Base-by-base conservation (phyloP, 1,140 invertebrate species). In the Zaprionus taronus region DNA sequence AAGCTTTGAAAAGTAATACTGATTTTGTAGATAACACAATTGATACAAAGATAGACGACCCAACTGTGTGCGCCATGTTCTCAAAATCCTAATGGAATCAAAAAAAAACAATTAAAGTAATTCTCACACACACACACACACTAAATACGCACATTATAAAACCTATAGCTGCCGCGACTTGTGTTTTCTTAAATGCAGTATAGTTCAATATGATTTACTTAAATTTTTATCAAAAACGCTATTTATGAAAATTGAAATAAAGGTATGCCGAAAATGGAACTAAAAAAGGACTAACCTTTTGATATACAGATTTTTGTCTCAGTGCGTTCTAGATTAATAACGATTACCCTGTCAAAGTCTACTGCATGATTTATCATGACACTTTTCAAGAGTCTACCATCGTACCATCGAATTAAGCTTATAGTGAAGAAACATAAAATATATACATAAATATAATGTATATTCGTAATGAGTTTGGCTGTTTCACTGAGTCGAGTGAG, bases 181-280 rank as follows among this genome's bases (percentile, higher is more conserved):
- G 15, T 7, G 24, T 55, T 28, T 15, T 15, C 1, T 55, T 7
- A 5, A 41, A 41, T 17, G 34, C 15, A 2, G 7, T 14, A 56
- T 41, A 41, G 5, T 47, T 47, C 41, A 44, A 57, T 66, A 2
- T 28, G 47, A 57, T 66, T 66, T 26, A 57, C 34, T 51, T 44
- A 17, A 17, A 56, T 56, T 66, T 57, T 15, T 57, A 65, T 62
- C 34, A 38, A 66, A 66, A 41, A 24, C 64, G 53, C 53, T 66
- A 12, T 4, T 44, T 22, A 31, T 20, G 38, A 57, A 66, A 66
- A 66, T 12, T 9, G 53, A 57, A 57, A 57, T 44, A 36, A 57
- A 56, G 12, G 26, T 66, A 4, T 57, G 51, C 64, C 58, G 15
- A 70, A 70, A 62, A n/a, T 24, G 15, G 15, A 41, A 44, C 14